phyloP scores from a whole-genome alignment of 2,113 vertebrate species.

The Hoplias malabaricus region DNA sequence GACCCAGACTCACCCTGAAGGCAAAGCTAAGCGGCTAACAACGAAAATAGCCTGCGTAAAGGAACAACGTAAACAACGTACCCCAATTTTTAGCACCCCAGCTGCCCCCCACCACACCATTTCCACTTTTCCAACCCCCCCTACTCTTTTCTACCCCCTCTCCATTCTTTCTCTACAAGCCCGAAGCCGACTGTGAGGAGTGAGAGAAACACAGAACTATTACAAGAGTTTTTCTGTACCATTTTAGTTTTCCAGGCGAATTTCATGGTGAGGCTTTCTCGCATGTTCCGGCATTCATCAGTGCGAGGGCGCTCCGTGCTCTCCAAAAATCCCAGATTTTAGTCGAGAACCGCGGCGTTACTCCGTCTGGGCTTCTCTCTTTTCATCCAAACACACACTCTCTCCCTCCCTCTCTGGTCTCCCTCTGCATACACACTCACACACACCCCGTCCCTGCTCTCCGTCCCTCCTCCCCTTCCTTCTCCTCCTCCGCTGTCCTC shows the following conservation, averaged over 20 bases:
- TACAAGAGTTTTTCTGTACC: conserved; percentile 69
- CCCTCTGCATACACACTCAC: conserved; percentile 14
- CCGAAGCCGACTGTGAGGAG: conserved; percentile 52
- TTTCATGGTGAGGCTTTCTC: conserved; percentile 86
- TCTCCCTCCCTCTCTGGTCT: neutral
- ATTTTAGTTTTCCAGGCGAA: conserved; percentile 94
- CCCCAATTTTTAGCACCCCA: conserved; percentile 14
- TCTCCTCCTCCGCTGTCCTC: conserved; percentile 25
- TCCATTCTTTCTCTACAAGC: conserved; percentile 4
- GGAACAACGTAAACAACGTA: conserved; percentile 48
- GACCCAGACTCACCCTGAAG: neutral
- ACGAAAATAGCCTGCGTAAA: neutral
- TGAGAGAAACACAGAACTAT: conserved; percentile 15
- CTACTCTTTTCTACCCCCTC: conserved; percentile 42
- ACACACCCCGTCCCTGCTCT: conserved; percentile 34
- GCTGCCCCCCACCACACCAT: neutral
- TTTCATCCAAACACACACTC: neutral
- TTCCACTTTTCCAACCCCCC: conserved; percentile 43
- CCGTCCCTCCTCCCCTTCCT: conserved; percentile 28
- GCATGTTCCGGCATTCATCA: conserved; percentile 76
- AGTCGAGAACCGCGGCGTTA: neutral
- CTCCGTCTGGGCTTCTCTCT: neutral
- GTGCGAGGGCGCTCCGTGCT: conserved; percentile 58
- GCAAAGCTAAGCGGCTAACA: neutral
- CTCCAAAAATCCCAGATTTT: conserved; percentile 27